Percentiles rank a stretch among this genome's conserved stretches.
Conservation (phyloP, 2,113 vertebrate genomes). For the Pantherophis guttatus region DNA sequence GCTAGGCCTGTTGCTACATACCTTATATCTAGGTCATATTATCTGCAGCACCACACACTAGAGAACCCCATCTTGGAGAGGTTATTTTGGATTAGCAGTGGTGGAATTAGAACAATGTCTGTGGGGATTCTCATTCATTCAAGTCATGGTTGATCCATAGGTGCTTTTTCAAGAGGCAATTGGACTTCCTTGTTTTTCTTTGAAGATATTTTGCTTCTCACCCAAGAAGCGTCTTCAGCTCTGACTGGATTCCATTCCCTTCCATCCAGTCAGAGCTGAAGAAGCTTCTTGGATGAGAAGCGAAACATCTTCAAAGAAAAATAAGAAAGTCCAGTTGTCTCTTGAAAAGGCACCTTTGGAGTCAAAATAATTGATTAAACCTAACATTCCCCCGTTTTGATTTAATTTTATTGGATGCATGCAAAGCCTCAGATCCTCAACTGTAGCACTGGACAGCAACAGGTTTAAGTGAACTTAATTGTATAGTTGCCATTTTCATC, state of each 20-base stretch:
- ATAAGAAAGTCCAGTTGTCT: too few species aligned
- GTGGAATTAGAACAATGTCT: background rate
- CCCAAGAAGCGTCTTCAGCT: too few species aligned
- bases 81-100: background rate
- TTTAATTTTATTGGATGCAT: background rate
- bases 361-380: background rate
- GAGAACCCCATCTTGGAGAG: background rate
- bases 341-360: too few species aligned
- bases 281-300: too few species aligned
- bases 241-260: too few species aligned
- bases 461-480: background rate
- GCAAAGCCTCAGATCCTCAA: background rate
- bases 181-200: too few species aligned
- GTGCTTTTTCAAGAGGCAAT: too few species aligned
- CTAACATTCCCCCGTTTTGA: background rate
- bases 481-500: background rate
- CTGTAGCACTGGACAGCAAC: background rate
- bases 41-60: background rate
- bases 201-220: too few species aligned
- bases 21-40: background rate
- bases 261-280: too few species aligned
- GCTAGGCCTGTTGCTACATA: background rate
- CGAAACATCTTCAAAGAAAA: too few species aligned
- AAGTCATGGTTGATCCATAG: too few species aligned
- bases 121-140: too few species aligned